These are phyloP conservation scores for Brienomyrus brachyistius DNA, from an alignment of 2,113 vertebrate genomes.

Conservation along the genomic window DNA sequence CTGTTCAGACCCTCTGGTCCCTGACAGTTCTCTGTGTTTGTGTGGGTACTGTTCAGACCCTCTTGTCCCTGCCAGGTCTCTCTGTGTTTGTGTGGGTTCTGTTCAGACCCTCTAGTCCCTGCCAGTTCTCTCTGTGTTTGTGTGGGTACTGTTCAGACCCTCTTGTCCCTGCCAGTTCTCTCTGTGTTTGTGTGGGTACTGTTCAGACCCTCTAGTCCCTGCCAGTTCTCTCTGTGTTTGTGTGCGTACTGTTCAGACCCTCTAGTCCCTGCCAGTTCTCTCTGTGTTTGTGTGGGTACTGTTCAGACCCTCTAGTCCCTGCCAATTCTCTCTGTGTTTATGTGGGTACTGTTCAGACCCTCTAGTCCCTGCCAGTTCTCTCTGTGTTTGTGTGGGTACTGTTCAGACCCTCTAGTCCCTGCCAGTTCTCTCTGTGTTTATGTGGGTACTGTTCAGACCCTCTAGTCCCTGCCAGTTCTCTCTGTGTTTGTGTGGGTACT, in stretches of 20 bases:
- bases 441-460: not conserved
- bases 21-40: not conserved
- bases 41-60: not conserved
- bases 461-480: not conserved
- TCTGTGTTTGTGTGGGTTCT: not conserved
- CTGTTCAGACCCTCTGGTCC: not conserved
- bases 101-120: not conserved
- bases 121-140: not conserved
- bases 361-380: no score
- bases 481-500: not conserved
- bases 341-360: not conserved
- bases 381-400: not conserved
- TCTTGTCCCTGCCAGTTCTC: not conserved
- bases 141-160: not conserved
- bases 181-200: not conserved
- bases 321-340: not conserved
- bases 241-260: not conserved
- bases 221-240: not conserved
- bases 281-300: not conserved
- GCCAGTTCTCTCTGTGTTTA: not conserved
- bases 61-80: not conserved
- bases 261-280: not conserved
- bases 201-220: no score
- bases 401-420: not conserved
- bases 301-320: not conserved